Evolutionary conservation across 2,888 invertebrate genomes (phyloP), one percentile per base, ranked within the genome.

Genomic region (Zhengitettix transpicula): DNA sequence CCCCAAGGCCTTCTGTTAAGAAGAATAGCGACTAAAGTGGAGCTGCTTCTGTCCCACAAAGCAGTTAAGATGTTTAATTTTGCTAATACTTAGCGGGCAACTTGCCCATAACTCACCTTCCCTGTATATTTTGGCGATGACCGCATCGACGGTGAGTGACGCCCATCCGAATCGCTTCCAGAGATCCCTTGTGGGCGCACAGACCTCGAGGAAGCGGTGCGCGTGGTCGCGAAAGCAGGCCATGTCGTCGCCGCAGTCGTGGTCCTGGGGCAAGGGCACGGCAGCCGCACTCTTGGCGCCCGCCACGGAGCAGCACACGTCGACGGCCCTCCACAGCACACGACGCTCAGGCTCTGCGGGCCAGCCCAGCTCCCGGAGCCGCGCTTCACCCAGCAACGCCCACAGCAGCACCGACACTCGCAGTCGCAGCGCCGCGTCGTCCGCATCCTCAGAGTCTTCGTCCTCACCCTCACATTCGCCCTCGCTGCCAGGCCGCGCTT

Each of bases 141-240:
- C 63, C 7, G 64, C 65, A 51, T 64, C 64, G 10, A 62, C 63
- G 1, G 65, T 63, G 42, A 65, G 61, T 10, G 63, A 56, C 12
- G 62, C 62, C 64, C 65, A 65, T 11, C 65, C 65, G 53, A 63
- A 64, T 44, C 58, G 60, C 55, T 63, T 63, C 65, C 65, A 65
- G 42, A 56, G 61, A 14, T 63, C 65, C 12, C 64, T 59, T 9
- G 64, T 65, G 1, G 65, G 65, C 28, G 65, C 65, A 51, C 65
- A 64, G 11, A 64, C 61, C 57, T 65, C 65, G 56, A 65, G 59
- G 56, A 65, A 59, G 16, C 64, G 58, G 42, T 62, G 62, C 40
- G 62, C 62, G 55, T 65, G 65, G 55, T 65, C 65, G 41, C 64
- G 57, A 52, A 65, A 64, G 59, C 65, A 65, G 11, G 57, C 59